These are phyloP conservation scores for Nomada hirtipes DNA, from an alignment of 2,888 invertebrate species.

Conservation along the genomic window DNA sequence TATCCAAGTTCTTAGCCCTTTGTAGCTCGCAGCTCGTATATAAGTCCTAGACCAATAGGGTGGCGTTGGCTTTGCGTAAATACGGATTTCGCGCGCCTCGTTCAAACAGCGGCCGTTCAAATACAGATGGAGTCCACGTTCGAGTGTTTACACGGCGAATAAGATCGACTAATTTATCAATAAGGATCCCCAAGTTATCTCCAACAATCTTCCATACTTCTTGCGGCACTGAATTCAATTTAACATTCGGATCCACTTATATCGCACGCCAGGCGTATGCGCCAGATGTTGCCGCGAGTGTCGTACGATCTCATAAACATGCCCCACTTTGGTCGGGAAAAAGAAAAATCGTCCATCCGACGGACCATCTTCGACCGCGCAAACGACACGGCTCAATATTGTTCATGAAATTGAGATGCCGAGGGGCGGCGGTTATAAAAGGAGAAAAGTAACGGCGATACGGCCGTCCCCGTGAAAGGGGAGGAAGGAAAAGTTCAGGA, in stretches of 20 bases:
- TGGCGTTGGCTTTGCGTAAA: conserved; percentile 81
- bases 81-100: conserved; percentile 83
- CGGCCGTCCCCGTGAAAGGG: not conserved
- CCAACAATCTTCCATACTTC: not conserved
- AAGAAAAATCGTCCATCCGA: not conserved
- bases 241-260: not conserved
- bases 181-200: conserved; percentile 17
- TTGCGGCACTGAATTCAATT: not conserved
- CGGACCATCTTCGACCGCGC: not conserved
- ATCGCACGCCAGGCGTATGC: not conserved
- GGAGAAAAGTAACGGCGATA: conserved; percentile 36
- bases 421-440: conserved; percentile 31
- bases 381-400: conserved; percentile 44
- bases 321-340: not conserved
- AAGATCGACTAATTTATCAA: conserved; percentile 81
- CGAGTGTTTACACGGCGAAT: conserved; percentile 80
- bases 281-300: not conserved
- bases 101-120: conserved; percentile 83
- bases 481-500: conserved; percentile 52
- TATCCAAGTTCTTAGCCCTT: conserved; percentile 79
- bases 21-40: conserved; percentile 66
- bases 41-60: conserved; percentile 77
- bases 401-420: conserved; percentile 52
- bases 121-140: conserved; percentile 83
- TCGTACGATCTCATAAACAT: conserved; percentile 3